Conservation (phyloP, 2,888 invertebrate species). For the Laothoe populi region DNA sequence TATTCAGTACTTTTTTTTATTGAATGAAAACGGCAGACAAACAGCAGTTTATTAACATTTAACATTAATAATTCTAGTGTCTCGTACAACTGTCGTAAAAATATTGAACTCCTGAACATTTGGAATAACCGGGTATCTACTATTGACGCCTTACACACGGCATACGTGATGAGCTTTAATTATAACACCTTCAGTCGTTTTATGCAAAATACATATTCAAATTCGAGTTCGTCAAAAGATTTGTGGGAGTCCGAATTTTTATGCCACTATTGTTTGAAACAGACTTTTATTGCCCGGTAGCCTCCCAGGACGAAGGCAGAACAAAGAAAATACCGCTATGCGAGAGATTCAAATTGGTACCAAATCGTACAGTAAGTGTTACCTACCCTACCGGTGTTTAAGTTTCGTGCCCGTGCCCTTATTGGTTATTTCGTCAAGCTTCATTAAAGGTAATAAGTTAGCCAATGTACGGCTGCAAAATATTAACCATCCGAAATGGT, state of each 20-base stretch:
- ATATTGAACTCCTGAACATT: neutral
- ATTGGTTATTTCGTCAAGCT: slow-evolving; percentile 65
- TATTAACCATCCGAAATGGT: slow-evolving; percentile 22
- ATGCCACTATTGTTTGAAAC: slow-evolving; percentile 64
- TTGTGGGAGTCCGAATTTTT: slow-evolving; percentile 56
- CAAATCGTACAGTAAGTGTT: slow-evolving; percentile 37
- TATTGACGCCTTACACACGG: neutral
- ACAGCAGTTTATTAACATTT: no score
- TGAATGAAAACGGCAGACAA: no score
- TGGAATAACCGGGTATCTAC: neutral
- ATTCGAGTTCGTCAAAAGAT: slow-evolving; percentile 14
- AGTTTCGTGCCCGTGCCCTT: slow-evolving; percentile 58
- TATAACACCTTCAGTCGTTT: slow-evolving; percentile 18
- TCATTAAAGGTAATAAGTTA: slow-evolving; percentile 51
- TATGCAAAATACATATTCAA: slow-evolving; percentile 25
- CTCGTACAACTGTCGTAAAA: neutral
- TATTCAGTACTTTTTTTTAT: no score
- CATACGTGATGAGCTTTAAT: neutral
- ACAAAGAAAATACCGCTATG: slow-evolving; percentile 60
- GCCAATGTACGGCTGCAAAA: slow-evolving; percentile 14
- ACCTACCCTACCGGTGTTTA: slow-evolving; percentile 44
- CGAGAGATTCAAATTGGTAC: slow-evolving; percentile 44
- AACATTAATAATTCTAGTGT: no score
- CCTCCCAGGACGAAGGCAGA: slow-evolving; percentile 54
- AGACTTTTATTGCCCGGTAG: slow-evolving; percentile 63